These are phyloP conservation scores for Acromyrmex echinatior DNA, from an alignment of 1,140 invertebrate species.

Conservation along the genomic window DNA sequence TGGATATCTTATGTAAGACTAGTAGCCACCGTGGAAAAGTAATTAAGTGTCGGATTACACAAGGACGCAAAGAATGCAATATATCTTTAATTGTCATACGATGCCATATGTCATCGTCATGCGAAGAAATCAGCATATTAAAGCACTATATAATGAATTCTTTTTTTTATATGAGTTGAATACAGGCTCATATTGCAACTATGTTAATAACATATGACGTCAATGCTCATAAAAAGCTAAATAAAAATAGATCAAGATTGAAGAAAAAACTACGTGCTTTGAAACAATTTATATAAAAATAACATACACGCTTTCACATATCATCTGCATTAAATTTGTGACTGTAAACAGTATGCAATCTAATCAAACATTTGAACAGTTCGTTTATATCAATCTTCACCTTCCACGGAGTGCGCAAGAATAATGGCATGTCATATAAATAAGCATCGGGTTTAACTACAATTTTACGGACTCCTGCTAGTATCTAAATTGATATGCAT, in stretches of 20 bases:
- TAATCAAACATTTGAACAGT: constrained; percentile 22
- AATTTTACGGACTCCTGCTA: constrained; percentile 47
- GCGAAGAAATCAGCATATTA: not conserved
- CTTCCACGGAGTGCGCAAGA: constrained; percentile 53
- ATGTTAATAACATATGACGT: not conserved
- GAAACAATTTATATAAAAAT: constrained; percentile 3
- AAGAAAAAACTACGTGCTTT: not conserved
- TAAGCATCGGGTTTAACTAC: constrained; percentile 52
- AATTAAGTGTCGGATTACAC: constrained; percentile 60
- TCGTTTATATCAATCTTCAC: constrained; percentile 46
- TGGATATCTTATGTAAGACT: constrained; percentile 31
- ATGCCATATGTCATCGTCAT: too few relatives aligned
- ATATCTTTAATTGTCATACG: not conserved
- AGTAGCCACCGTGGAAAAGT: constrained; percentile 35
- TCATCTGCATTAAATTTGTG: constrained; percentile 6
- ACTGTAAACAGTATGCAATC: constrained; percentile 6
- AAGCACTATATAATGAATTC: not conserved
- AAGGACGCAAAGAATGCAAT: constrained; percentile 18
- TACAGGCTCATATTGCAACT: not conserved
- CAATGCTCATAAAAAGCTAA: not conserved
- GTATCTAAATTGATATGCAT: constrained; percentile 39
- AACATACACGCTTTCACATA: not conserved
- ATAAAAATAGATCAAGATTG: constrained; percentile 2
- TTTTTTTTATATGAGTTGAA: not conserved
- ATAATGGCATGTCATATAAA: constrained; percentile 39